A percentile compares a stretch with the other conserved stretches of the same genome.
These are phyloP conservation scores for Numida meleagris DNA, from an alignment of 2,113 vertebrate genomes.

Conservation along the genomic window DNA sequence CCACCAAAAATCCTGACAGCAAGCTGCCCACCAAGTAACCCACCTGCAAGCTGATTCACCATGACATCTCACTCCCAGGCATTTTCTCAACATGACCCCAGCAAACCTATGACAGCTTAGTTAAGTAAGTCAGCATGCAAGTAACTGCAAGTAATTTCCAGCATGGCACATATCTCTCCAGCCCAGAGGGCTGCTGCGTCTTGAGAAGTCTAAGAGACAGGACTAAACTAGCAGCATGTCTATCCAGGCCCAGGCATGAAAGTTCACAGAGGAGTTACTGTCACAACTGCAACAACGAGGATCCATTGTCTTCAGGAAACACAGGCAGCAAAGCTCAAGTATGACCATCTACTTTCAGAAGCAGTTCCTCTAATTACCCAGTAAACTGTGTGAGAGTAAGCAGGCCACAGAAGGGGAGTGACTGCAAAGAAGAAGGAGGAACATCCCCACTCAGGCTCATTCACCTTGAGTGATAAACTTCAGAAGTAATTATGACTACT, in stretches of 20 bases:
- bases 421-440: neutral
- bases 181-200: neutral
- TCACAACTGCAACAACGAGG: neutral
- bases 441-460: neutral
- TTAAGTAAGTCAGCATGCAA: neutral
- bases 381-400: neutral
- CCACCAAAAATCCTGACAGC: neutral
- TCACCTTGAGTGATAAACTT: neutral
- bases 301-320: neutral
- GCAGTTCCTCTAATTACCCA: neutral
- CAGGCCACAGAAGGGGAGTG: neutral
- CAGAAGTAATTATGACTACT: neutral
- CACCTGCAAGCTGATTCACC: neutral
- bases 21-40: neutral
- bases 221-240: neutral
- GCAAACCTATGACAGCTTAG: neutral
- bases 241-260: neutral
- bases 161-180: neutral
- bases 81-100: neutral
- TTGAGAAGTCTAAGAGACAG: neutral
- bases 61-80: neutral
- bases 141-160: neutral
- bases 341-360: neutral
- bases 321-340: neutral
- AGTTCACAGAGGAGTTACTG: neutral